Percentiles rank a stretch among this genome's conserved stretches.
These are phyloP conservation scores for Tachycineta bicolor DNA, from an alignment of 2,113 vertebrate species.

Conservation along the genomic window DNA sequence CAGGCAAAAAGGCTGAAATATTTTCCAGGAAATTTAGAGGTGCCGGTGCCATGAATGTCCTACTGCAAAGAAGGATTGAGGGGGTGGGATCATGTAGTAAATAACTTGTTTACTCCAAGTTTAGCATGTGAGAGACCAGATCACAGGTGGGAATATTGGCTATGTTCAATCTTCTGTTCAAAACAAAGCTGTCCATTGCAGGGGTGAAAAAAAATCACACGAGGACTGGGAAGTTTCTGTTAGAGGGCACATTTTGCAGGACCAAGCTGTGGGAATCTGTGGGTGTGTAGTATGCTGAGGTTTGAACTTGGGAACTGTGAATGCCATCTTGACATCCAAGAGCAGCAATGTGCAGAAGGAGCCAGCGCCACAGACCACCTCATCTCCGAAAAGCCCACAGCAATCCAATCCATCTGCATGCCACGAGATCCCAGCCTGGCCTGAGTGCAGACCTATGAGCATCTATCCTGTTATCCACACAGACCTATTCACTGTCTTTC, in stretches of 20 bases:
- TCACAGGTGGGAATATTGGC: neutral
- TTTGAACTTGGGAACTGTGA: slow-evolving; percentile 22
- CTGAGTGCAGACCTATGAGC: neutral
- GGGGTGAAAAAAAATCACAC: neutral
- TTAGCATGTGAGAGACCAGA: neutral
- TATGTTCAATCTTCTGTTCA: neutral
- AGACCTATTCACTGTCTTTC: neutral
- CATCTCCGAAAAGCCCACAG: neutral
- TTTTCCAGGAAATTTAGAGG: neutral
- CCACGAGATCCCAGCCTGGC: neutral
- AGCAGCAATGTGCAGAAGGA: neutral
- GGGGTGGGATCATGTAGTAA: neutral
- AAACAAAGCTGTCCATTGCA: neutral
- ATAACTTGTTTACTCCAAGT: neutral
- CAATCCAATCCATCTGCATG: neutral
- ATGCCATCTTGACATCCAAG: neutral
- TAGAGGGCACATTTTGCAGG: neutral
- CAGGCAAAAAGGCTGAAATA: neutral
- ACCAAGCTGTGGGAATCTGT: slow-evolving; percentile 37
- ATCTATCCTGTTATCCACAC: neutral
- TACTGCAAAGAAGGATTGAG: rapidly evolving
- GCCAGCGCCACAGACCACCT: slow-evolving; percentile 26
- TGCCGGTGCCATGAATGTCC: neutral
- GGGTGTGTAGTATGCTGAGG: slow-evolving; percentile 28
- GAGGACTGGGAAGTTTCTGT: neutral